phyloP scores from a whole-genome alignment of 2,797 vertebrate species.

The Amazonetta brasiliensis region DNA sequence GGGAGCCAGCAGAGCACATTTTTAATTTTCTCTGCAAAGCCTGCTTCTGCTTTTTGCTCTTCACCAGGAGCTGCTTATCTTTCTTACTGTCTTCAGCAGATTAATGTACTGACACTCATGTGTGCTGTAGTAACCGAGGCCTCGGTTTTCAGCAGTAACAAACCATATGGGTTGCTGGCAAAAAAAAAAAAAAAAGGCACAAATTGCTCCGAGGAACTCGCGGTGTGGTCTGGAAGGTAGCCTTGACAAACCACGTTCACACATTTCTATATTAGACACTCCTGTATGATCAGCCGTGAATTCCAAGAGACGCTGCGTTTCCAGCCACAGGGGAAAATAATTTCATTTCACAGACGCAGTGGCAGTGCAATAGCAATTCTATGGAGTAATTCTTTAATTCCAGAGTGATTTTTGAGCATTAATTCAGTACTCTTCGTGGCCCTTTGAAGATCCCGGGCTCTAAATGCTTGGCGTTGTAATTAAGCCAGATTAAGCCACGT shows the following conservation, averaged over 20 bases:
- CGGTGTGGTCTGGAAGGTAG: not conserved
- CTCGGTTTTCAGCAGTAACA: not conserved
- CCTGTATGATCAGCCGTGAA: not conserved
- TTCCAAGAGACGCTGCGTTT: not conserved
- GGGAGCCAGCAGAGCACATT: not conserved
- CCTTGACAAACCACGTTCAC: not conserved
- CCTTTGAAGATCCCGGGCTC: not conserved
- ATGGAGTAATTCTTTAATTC: not conserved
- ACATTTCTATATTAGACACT: not conserved
- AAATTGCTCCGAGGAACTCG: not conserved
- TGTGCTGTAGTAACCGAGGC: not conserved
- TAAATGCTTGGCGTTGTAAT: not conserved
- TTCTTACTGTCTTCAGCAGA: not conserved
- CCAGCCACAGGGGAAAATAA: not conserved
- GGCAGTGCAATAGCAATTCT: not conserved
- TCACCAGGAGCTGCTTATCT: not conserved
- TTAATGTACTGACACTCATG: not conserved
- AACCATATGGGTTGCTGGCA: not conserved
- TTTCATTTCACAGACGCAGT: not conserved
- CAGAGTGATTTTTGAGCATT: not conserved
- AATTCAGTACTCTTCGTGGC: not conserved
- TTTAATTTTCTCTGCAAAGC: slow-evolving; percentile 13
- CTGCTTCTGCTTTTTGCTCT: not conserved
- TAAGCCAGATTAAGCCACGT: not conserved
- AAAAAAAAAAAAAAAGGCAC: not conserved